Percentiles rank a stretch among this genome's conserved stretches.
These are phyloP conservation scores for Agrenia bidenticulata DNA, from an alignment of 2,888 invertebrate genomes.

Conservation along the genomic window DNA sequence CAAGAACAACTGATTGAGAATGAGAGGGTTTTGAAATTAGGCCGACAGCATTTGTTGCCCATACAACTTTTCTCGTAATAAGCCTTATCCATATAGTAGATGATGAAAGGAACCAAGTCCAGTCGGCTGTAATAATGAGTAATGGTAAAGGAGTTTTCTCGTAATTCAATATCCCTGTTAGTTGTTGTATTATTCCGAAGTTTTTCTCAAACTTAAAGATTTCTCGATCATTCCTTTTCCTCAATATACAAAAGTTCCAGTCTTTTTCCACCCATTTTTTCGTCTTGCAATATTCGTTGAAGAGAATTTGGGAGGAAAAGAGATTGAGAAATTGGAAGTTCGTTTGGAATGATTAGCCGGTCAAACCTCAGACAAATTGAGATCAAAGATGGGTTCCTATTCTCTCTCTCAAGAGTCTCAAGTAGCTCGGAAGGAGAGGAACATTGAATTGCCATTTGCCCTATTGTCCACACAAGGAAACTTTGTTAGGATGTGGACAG, in stretches of 20 bases:
- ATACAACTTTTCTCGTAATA: background rate
- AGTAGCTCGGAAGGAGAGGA: too few species aligned
- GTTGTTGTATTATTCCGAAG: conserved; percentile 15
- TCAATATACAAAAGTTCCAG: background rate
- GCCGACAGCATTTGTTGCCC: conserved; percentile 4
- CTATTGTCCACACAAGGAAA: too few species aligned
- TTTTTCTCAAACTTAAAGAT: conserved; percentile 8
- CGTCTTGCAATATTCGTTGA: background rate
- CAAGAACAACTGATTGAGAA: conserved; percentile 13
- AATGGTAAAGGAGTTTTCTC: background rate
- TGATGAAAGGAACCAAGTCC: conserved; percentile 8
- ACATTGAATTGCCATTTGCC: too few species aligned
- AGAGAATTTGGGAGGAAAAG: background rate
- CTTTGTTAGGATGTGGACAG: too few species aligned
- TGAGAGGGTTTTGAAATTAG: conserved; percentile 8
- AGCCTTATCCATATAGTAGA: background rate
- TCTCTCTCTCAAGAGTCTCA: too few species aligned
- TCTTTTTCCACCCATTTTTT: background rate
- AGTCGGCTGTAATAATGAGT: conserved; percentile 22
- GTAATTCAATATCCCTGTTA: conserved; percentile 40
- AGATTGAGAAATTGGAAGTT: background rate
- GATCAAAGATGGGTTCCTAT: background rate
- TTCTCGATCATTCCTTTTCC: background rate
- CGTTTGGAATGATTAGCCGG: conserved; percentile 1
- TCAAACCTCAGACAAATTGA: conserved; percentile 3